Evolutionary conservation across 2,888 invertebrate species (phyloP).

Genomic region (Ditula angustiorana): DNA sequence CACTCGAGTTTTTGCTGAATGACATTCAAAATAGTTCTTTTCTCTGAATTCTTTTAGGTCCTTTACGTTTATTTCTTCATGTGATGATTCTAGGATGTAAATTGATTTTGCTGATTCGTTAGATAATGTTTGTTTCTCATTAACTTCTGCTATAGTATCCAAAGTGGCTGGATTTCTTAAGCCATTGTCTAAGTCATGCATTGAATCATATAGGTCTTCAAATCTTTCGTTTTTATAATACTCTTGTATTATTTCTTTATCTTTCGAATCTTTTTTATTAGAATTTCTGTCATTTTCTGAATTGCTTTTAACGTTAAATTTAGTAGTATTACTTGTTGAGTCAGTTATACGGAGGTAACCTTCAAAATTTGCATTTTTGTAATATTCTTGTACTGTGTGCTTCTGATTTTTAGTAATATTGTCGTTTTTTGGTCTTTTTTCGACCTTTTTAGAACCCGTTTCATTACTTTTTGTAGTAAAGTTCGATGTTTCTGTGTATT

Average conservation of each 20-base stretch:
- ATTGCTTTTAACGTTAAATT: background rate
- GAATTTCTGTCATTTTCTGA: constrained; percentile 14
- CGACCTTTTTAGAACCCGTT: background rate
- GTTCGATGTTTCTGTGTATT: background rate
- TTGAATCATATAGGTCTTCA: constrained; percentile 56
- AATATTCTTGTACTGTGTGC: constrained; percentile 7
- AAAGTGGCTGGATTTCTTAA: constrained; percentile 54
- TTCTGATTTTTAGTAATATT: background rate
- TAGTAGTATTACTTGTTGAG: background rate
- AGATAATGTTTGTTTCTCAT: constrained; percentile 51
- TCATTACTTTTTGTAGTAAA: constrained; percentile 8
- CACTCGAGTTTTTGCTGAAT: constrained; percentile 76
- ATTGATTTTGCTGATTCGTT: constrained; percentile 36
- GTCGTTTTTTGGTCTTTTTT: background rate
- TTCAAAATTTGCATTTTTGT: constrained; percentile 15
- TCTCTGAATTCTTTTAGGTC: constrained; percentile 80
- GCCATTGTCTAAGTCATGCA: constrained; percentile 49
- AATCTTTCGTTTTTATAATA: constrained; percentile 75
- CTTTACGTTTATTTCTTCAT: constrained; percentile 56
- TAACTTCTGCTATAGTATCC: constrained; percentile 67
- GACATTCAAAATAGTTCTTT: constrained; percentile 87
- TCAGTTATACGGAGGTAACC: background rate
- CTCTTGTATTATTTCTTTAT: constrained; percentile 54
- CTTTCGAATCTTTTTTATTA: too few species aligned
- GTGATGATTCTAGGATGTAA: constrained; percentile 52